Base-by-base conservation (phyloP, 2,888 invertebrate species). In the Bellardia pandia region DNA sequence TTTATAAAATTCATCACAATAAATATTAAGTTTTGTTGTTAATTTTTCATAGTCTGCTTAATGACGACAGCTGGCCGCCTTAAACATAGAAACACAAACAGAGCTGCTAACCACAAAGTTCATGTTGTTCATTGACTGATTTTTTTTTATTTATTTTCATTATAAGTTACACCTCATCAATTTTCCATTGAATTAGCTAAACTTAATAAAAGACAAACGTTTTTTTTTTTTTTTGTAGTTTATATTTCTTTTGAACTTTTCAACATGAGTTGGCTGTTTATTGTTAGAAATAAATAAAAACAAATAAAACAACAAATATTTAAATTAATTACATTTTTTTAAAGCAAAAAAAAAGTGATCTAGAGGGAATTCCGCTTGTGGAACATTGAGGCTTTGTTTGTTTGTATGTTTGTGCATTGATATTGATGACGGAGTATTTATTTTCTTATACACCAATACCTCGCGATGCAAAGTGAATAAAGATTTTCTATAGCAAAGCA, bases 91-190 rank as follows among this genome's bases (percentile, higher is more conserved):
- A 76, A 71, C 40, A 66, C 37, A 75, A 72, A 53, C 42, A 30
- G 42, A 76, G 48, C 51, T 23, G 48, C 48, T 23, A 66, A 71
- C 83, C 71, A n/a, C 84, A 87, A 84, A 77, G 80, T 84, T 87
- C 60, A 80, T 60, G 48, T 77, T 80, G 23, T 72, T 68, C n/a
- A 37, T 72, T 62, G 71, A 53, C 76, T 74, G 58, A 40, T 48
- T 80, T 86, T 72, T 66, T 72, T 13, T 58, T 71, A 37, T 8
- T 48, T 71, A 37, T 62, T 72, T 75, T 75, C 74, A 37, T 86
- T 74, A 66, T 45, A 75, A 51, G 86, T 88, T 79, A 83, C 82
- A 88, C 82, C 86, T 88, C 86, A 88, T 86, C 88, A 86, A 81
- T 86, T 88, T 86, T 86, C 82, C 62, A 79, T 79, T 88, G 86